Percentiles rank a stretch among this genome's conserved stretches.
Evolutionary conservation across 2,888 invertebrate genomes (phyloP).

Genomic region (Metellina segmentata): DNA sequence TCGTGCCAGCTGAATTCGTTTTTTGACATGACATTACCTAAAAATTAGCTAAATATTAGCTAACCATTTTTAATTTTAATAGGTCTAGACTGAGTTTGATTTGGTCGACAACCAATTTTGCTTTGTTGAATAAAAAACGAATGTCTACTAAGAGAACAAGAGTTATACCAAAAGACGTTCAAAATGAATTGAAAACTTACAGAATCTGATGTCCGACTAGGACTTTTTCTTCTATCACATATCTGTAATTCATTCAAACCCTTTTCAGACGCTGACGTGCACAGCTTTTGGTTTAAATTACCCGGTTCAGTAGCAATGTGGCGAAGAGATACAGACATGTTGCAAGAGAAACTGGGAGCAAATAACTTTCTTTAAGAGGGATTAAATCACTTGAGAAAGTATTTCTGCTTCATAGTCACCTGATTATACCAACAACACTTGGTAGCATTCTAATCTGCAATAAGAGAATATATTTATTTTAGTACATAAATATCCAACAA

Average conservation of each 20-base stretch:
- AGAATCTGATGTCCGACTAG: conserved; percentile 80
- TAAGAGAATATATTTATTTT: no score
- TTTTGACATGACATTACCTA: no score
- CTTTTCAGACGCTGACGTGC: conserved; percentile 75
- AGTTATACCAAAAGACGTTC: neutral
- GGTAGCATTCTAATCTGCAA: conserved; percentile 33
- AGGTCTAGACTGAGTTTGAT: no score
- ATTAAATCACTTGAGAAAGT: neutral
- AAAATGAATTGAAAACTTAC: conserved; percentile 78
- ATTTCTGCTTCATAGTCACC: conserved; percentile 30
- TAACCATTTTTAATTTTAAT: no score
- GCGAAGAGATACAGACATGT: conserved; percentile 83
- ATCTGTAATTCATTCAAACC: conserved; percentile 61
- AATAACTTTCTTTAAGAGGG: neutral
- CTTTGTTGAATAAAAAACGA: no score
- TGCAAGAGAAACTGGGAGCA: neutral
- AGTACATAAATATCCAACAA: no score
- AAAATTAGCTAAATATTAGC: no score
- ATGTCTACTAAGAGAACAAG: no score
- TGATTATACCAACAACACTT: conserved; percentile 23
- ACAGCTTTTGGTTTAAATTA: conserved; percentile 81
- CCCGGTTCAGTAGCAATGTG: conserved; percentile 84
- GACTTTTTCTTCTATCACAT: conserved; percentile 78
- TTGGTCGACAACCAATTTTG: no score
- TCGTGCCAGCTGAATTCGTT: no score